Evolutionary conservation across 2,888 invertebrate species (phyloP), one percentile per base, ranked within the genome.

Genomic region (Macrophya alboannulata): DNA sequence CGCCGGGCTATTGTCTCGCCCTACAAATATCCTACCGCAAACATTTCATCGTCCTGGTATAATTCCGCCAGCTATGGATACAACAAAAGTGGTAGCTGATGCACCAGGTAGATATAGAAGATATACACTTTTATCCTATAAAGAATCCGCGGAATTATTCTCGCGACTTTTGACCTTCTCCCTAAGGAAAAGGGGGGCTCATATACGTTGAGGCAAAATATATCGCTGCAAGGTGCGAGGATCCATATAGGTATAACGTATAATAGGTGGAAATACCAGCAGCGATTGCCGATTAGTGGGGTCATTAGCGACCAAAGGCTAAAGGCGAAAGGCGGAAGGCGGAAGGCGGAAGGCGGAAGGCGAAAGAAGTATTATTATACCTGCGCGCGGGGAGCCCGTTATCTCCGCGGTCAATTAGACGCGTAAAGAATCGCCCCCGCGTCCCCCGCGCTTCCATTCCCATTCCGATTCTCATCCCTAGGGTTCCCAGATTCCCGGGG

Each of bases 361-460:
- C 87, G 88, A 89, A 89, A 88, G 88, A 89, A 89, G 90, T 88
- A 89, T 91, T 91, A 91, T 92, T 92, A 65, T 68, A 90, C 90
- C 88, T 89, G 88, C 25, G 51, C 83, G 89, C 88, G 89, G 89
- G 88, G 91, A 90, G 84, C 88, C 89, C 89, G 92, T 93, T 93
- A 93, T 93, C 92, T 93, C 92, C 89, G 90, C 91, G 92, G 91
- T 92, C 92, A 93, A 93, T 93, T 93, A 93, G 91, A 92, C 89
- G 90, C 92, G 92, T 93, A 93, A 93, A 92, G 92, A 90, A 92
- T 92, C 89, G 89, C 90, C 87, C 89, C 90, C 81, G 62, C 21
- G 43, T 40, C 51, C 62, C 59, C 62, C 59, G 62, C 81, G 81
- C 62, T 81, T 37, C 62, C 43, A 8, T 43, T 81, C 81, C 43